Percentiles rank a stretch among this genome's conserved stretches.
phyloP scores from a whole-genome alignment of 2,113 vertebrate species.

The Smithornis capensis region DNA sequence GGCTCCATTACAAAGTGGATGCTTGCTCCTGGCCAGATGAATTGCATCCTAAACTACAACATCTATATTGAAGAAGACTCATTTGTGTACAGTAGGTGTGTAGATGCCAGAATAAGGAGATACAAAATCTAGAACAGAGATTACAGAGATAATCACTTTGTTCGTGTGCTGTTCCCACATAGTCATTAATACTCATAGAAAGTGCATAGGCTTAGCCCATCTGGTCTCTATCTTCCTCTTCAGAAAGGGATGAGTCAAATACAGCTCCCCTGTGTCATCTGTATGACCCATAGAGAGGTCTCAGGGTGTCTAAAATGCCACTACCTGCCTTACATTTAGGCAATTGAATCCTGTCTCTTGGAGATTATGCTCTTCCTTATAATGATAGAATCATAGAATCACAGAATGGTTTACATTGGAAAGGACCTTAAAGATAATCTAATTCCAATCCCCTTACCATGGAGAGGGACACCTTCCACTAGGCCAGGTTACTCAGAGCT shows the following conservation, averaged over 20 bases:
- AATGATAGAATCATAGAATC: background rate
- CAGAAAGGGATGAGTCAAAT: background rate
- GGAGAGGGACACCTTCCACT: background rate
- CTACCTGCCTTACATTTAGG: rapidly evolving
- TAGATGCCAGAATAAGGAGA: background rate
- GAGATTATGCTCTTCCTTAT: background rate
- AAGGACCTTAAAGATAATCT: background rate
- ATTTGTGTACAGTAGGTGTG: background rate
- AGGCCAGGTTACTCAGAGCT: background rate
- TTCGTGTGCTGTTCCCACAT: background rate
- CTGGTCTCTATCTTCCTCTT: background rate
- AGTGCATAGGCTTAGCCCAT: background rate
- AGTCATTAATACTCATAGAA: background rate
- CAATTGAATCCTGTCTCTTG: background rate
- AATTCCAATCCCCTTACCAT: background rate
- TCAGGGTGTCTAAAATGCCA: background rate
- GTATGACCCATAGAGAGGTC: background rate
- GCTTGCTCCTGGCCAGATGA: background rate
- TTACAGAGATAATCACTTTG: background rate
- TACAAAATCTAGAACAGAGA: background rate
- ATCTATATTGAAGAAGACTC: background rate
- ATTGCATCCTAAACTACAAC: background rate
- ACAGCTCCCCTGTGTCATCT: background rate
- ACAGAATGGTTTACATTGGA: background rate
- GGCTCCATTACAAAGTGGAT: background rate